These are phyloP conservation scores for Trematomus loennbergii DNA, from an alignment of 2,113 vertebrate species.

Conservation along the genomic window DNA sequence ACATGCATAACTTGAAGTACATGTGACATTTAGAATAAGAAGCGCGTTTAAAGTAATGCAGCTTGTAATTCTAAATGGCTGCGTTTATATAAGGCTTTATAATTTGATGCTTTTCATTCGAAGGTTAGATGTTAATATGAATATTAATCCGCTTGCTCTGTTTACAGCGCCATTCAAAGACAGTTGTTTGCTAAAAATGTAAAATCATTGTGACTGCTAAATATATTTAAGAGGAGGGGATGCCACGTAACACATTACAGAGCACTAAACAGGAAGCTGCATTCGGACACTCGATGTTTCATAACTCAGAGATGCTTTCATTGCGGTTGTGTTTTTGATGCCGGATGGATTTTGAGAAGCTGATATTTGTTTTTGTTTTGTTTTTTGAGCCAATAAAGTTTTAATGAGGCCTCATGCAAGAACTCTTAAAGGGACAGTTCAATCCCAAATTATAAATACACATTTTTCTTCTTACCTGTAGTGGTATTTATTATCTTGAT, in stretches of 20 bases:
- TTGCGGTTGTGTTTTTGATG: background rate
- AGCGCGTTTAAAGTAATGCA: background rate
- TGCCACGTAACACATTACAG: background rate
- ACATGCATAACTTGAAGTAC: too few relatives aligned
- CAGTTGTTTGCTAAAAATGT: background rate
- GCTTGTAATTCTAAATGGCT: background rate
- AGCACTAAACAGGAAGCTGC: background rate
- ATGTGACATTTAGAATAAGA: background rate
- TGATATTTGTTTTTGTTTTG: background rate
- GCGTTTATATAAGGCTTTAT: background rate
- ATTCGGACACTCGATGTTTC: background rate
- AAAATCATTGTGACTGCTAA: background rate
- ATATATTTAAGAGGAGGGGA: background rate
- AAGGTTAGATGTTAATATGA: background rate
- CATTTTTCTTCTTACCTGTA: too few relatives aligned
- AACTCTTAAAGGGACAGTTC: background rate
- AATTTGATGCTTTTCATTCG: background rate
- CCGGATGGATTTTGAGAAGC: background rate
- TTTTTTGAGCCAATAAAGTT: background rate
- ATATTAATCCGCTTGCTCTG: too few relatives aligned
- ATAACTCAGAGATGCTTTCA: background rate
- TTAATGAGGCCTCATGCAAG: background rate
- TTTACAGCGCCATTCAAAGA: too few relatives aligned
- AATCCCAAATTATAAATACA: too few relatives aligned
- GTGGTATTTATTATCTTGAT: too few relatives aligned